Conservation (phyloP, 2,888 invertebrate genomes). For the Pyrochroa serraticornis region DNA sequence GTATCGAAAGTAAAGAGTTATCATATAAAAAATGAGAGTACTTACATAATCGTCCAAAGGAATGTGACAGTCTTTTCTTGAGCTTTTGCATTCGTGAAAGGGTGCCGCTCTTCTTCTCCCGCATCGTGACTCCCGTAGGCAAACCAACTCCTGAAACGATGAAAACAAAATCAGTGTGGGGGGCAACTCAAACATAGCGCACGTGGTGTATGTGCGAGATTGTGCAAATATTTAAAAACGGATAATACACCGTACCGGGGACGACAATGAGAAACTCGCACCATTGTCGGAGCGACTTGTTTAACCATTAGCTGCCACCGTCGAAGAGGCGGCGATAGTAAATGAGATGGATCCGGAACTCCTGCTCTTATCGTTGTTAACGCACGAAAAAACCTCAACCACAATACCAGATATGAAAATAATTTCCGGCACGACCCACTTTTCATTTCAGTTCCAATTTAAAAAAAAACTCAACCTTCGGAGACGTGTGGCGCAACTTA, state of each 20-base stretch:
- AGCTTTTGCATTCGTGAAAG: slow-evolving; percentile 92
- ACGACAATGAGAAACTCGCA: background rate
- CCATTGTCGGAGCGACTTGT: background rate
- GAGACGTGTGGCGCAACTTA: no score
- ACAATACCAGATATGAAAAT: no score
- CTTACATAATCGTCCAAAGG: slow-evolving; percentile 96
- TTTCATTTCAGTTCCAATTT: no score
- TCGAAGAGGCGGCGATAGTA: background rate
- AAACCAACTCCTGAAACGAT: slow-evolving; percentile 57
- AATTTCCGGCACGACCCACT: no score
- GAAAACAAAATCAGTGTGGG: slow-evolving; percentile 25
- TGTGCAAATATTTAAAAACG: slow-evolving; percentile 25
- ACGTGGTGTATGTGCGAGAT: slow-evolving; percentile 8
- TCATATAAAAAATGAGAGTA: slow-evolving; percentile 47
- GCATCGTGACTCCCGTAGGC: slow-evolving; percentile 81
- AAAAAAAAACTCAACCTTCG: no score
- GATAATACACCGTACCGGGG: background rate
- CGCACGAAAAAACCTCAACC: no score
- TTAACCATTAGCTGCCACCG: background rate
- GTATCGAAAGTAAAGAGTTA: background rate
- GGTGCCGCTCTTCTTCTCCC: slow-evolving; percentile 91
- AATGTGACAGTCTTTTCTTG: slow-evolving; percentile 93
- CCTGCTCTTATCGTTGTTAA: background rate
- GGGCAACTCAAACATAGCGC: slow-evolving; percentile 3
- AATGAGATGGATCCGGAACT: background rate